Base-by-base conservation (phyloP, 1,140 invertebrate species). In the Hypothenemus hampei region DNA sequence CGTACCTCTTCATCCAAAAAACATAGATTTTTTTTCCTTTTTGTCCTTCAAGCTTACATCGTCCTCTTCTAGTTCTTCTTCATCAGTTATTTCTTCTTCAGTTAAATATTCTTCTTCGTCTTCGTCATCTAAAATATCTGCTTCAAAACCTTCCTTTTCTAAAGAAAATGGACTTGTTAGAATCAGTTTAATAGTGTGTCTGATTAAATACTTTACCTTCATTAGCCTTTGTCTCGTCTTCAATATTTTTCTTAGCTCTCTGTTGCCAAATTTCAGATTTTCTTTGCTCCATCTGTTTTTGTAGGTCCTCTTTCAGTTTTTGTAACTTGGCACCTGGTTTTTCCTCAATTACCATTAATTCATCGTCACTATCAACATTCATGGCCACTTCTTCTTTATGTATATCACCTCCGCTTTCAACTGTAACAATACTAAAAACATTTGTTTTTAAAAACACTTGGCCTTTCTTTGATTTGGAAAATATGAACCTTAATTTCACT, bases 231-330 rank as follows among this genome's bases (percentile, higher is more conserved):
- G n/a, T n/a, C n/a, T n/a, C n/a, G n/a, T 19, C 44, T 37, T 33
- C 21, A 8, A 56, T 11, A 8, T 45, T 73, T 40, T 73, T 69
- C 50, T 72, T 68, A 21, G 74, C 49, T 57, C 78, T 78, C 59
- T 81, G 77, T 57, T 79, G 76, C 80, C 83, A 84, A 65, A 84
- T 77, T 48, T 82, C 70, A 18, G 76, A 74, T 39, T 82, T 72
- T 58, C 79, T 78, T 31, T 75, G 70, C 1, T 75, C 74, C 62
- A 88, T 87, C 72, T 81, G 71, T 13, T 77, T 69, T 63, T 82
- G 77, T 6, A 89, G 70, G 59, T 78, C 76, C 57, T 81, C 76
- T 66, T 78, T 81, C 26, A 87, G 69, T 57, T 77, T 77, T 26
- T 75, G 63, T 41, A 82, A 71, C 64, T 18, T 58, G 4, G 74